Conservation (phyloP, 2,888 invertebrate genomes). For the Emmelina monodactyla region DNA sequence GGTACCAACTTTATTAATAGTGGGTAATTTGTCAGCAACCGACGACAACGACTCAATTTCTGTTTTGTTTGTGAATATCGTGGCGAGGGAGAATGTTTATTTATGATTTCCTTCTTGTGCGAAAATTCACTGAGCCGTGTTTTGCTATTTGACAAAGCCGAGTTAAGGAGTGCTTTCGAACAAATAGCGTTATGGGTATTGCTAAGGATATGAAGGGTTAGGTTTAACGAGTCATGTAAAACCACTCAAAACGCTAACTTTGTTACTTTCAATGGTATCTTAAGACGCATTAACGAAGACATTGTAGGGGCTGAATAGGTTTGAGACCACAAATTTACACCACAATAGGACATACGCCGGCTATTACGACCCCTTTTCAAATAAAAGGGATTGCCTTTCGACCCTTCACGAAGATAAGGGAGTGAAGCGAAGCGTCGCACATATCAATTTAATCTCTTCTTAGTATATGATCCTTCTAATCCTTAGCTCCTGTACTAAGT, state of each 20-base stretch:
- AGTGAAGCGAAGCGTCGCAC: conserved; percentile 47
- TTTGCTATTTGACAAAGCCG: too few relatives aligned
- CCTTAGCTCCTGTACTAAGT: conserved; percentile 33
- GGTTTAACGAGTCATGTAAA: too few relatives aligned
- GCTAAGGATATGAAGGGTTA: background rate
- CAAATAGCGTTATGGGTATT: too few relatives aligned
- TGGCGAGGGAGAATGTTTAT: too few relatives aligned
- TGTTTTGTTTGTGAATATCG: too few relatives aligned
- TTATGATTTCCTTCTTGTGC: too few relatives aligned
- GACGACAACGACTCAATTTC: background rate
- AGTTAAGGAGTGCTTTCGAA: too few relatives aligned
- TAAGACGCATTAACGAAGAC: conserved; percentile 25
- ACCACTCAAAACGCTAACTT: background rate
- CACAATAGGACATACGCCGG: conserved; percentile 46
- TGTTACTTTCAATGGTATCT: conserved; percentile 21
- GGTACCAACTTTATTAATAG: conserved; percentile 9
- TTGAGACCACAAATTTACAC: conserved; percentile 31
- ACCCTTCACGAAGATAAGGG: conserved; percentile 56
- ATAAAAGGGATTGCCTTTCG: conserved; percentile 53
- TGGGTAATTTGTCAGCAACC: background rate
- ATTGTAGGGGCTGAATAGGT: conserved; percentile 36
- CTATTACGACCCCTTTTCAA: conserved; percentile 49
- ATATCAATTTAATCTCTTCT: conserved; percentile 58
- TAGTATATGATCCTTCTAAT: conserved; percentile 51
- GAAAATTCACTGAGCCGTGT: too few relatives aligned